Evolutionary conservation across 2,888 invertebrate species (phyloP), one percentile per base, ranked within the genome.

Genomic region (Merodon equestris): DNA sequence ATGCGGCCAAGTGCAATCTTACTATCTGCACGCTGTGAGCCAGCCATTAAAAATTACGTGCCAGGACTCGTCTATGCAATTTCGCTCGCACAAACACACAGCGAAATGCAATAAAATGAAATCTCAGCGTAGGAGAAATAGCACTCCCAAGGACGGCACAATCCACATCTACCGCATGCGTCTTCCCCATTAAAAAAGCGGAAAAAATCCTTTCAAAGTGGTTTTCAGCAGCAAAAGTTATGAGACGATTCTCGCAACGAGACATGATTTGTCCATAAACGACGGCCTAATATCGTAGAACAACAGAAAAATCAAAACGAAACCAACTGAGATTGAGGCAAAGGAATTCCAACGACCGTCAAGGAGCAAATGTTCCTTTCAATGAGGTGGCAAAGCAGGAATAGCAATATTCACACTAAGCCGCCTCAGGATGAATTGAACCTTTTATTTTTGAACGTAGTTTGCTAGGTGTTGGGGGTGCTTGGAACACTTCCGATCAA

Each of bases 21-120:
- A 64, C 54, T 50, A 44, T 74, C 47, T 70, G 64, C 51, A 44
- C 64, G 36, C 64, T 60, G 44, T 48, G 48, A 74, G 58, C 36
- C 79, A 70, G 56, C 79, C 79, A 79, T 79, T 79, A 79, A 79
- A 79, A 79, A 79, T 70, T 79, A 79, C 79, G 79, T 79, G 79
- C 74, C 50, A 70, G 58, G 74, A 79, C 63, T 74, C 54, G 44
- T 79, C 68, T 64, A 74, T 79, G 67, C 67, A 58, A 42, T 64
- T 40, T 9, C 27, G 27, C 27, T 27, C 27, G 7, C 27, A 27
- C 27, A 27, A 27, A 27, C 27, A 27, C 27, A 27, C 2, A 27
- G 27, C 7, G 27, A 27, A 27, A 27, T 27, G 27, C 3, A 27
- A 27, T 27, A 27, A 27, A 27, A 27, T 27, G 7, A 27, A 27